Conservation (phyloP, 2,113 vertebrate species). For the Turnix velox region DNA sequence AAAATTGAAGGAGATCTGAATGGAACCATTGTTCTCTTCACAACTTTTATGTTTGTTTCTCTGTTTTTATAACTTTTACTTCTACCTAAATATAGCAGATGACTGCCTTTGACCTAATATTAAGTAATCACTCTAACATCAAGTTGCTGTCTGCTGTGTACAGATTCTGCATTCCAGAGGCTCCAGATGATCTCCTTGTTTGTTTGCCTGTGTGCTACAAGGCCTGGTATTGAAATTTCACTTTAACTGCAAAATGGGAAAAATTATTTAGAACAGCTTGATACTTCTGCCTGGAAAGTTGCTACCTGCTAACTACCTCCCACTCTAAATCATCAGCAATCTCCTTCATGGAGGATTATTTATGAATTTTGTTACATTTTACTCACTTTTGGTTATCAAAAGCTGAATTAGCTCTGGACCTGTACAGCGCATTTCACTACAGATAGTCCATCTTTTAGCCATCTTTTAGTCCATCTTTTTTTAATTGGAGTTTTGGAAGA, state of each 20-base stretch:
- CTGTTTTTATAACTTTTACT: neutral
- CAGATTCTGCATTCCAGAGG: neutral
- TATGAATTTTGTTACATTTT: neutral
- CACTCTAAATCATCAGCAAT: neutral
- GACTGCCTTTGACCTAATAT: neutral
- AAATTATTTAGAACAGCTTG: neutral
- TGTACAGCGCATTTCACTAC: neutral
- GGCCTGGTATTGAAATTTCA: neutral
- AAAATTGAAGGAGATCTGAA: neutral
- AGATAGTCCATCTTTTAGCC: neutral
- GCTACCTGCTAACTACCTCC: neutral
- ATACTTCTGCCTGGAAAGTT: neutral
- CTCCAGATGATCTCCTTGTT: neutral
- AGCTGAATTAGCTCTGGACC: neutral
- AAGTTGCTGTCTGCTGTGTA: neutral
- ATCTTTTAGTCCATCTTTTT: no score
- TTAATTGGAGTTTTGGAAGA: no score
- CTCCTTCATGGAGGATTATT: neutral
- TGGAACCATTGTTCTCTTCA: neutral
- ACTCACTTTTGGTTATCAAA: neutral
- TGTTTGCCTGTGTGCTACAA: neutral
- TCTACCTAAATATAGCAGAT: neutral
- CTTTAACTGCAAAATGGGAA: neutral
- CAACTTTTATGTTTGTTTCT: neutral
- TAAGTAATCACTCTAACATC: neutral